Evolutionary conservation across 2,113 vertebrate genomes (phyloP).

Genomic region (Sus scrofa): T2T-Sscrofa CM000814.6:145869501-145870000

Average conservation of each 20-base stretch:
- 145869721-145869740: rapidly evolving
- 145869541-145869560: background rate
- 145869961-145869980: background rate
- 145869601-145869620: rapidly evolving
- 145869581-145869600: too few species aligned
- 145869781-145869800: background rate
- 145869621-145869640: rapidly evolving
- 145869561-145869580: background rate
- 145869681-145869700: rapidly evolving
- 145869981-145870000: rapidly evolving
- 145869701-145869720: too few species aligned
- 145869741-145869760: background rate
- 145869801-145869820: background rate
- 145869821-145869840: background rate
- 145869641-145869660: rapidly evolving
- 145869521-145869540: background rate
- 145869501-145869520: background rate
- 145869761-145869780: background rate
- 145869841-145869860: rapidly evolving
- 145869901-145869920: too few species aligned
- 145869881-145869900: background rate
- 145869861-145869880: background rate
- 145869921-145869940: background rate
- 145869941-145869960: background rate
- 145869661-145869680: rapidly evolving